Base-by-base conservation (phyloP, 2,888 invertebrate genomes). In the Spisula subtruncata region DNA sequence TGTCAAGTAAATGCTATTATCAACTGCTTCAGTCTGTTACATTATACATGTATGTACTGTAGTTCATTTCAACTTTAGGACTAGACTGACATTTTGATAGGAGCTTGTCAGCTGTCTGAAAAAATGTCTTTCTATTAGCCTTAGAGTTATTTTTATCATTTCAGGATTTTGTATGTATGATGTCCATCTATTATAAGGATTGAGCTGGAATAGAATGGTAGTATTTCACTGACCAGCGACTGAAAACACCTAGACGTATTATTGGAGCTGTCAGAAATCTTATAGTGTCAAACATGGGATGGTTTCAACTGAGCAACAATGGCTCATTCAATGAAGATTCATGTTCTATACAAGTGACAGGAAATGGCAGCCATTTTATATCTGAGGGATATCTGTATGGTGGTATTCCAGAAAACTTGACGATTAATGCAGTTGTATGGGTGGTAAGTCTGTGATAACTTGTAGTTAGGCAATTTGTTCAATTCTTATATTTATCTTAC, bases 351-450 rank as follows among this genome's bases (percentile, higher is more conserved):
- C 80, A 75, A 32, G 83, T 29, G 18, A 51, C 82, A 32, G 84
- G 85, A 4, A 88, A 89, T 48, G 88, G 86, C 8, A 88, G 86
- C 25, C 35, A 56, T 29, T 80, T 91, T n/a, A 87, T 91, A 18
- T 88, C 85, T 25, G 90, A 91, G 32, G 93, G 93, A 35, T 83
- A 41, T 14, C 25, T 88, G 60, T 99, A 98, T 96, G 98, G 98
- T 96, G 99, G 99, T 82, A 99, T 99, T 95, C 99, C 99, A 32
- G 98, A 99, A 96, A 99, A 98, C 90, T 97, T 99, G 91, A 97
- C 98, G 90, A 97, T 99, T 41, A 99, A 99, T 97, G 97, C 98
- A 93, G 97, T 98, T 93, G 98, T 98, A 90, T 99, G 98, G 97
- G 93, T 97, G 96, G 97, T 98, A 96, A 97, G 97, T 89, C 16